A percentile compares a stretch with the other conserved stretches of the same genome.
Conservation (phyloP, 2,888 invertebrate species). For the Acanthacorydalis orientalis region DNA sequence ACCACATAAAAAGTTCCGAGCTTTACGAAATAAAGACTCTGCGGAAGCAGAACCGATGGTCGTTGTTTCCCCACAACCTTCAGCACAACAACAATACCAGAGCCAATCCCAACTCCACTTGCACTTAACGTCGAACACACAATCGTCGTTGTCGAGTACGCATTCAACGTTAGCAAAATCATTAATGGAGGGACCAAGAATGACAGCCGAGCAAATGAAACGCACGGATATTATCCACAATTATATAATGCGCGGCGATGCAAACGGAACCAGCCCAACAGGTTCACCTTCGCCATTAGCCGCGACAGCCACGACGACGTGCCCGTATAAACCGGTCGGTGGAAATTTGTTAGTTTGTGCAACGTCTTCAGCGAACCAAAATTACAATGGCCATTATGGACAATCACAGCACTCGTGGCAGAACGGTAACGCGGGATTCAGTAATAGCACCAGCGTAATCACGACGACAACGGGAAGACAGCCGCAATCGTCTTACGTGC, state of each 20-base stretch:
- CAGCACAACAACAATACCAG: slow-evolving; percentile 15
- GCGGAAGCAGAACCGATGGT: slow-evolving; percentile 60
- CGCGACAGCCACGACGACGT: slow-evolving; percentile 32
- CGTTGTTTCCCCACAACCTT: slow-evolving; percentile 12
- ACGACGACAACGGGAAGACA: slow-evolving; percentile 35
- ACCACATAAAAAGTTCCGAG: slow-evolving; percentile 89
- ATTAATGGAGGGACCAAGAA: slow-evolving; percentile 81
- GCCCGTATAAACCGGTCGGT: slow-evolving; percentile 19
- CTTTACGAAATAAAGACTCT: slow-evolving; percentile 57
- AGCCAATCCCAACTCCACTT: slow-evolving; percentile 17
- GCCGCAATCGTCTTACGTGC: slow-evolving; percentile 21
- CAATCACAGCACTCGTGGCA: slow-evolving; percentile 16
- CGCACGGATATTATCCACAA: slow-evolving; percentile 85
- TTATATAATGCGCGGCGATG: slow-evolving; percentile 70
- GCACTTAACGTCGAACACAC: slow-evolving; percentile 21
- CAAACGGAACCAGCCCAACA: slow-evolving; percentile 20
- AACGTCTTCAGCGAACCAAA: slow-evolving; percentile 10
- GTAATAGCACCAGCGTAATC: slow-evolving; percentile 36
- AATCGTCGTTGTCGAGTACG: slow-evolving; percentile 55
- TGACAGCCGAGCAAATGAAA: slow-evolving; percentile 85
- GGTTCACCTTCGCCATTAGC: slow-evolving; percentile 29
- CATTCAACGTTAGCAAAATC: slow-evolving; percentile 82
- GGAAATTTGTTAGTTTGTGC: slow-evolving; percentile 10
- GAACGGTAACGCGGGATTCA: slow-evolving; percentile 13
- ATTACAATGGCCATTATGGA: slow-evolving; percentile 18